These are phyloP conservation scores for Lasioglossum malachurum DNA, from an alignment of 2,888 invertebrate genomes.

Conservation along the genomic window DNA sequence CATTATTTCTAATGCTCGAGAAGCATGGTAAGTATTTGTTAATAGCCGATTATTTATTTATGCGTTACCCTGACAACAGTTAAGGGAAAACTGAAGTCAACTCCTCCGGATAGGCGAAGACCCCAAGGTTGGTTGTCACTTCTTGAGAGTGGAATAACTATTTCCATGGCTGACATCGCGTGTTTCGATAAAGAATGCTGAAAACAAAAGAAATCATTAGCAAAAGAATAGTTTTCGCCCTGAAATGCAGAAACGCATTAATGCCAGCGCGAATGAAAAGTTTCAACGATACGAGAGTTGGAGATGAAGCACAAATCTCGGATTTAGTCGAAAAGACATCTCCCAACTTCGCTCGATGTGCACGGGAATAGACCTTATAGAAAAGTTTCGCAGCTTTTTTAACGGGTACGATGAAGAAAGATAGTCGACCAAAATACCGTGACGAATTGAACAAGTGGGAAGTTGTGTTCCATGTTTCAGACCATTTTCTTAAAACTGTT, in stretches of 20 bases:
- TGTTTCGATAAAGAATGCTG: constrained; percentile 12
- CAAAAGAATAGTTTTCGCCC: background rate
- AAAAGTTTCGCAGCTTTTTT: constrained; percentile 28
- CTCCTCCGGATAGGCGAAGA: constrained; percentile 80
- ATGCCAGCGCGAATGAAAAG: background rate
- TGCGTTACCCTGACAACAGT: constrained; percentile 81
- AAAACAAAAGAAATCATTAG: background rate
- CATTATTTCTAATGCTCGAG: background rate
- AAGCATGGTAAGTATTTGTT: background rate
- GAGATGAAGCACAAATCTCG: constrained; percentile 8
- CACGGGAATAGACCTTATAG: constrained; percentile 20
- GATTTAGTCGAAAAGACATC: constrained; percentile 43
- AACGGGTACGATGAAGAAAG: constrained; percentile 11
- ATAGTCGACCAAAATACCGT: constrained; percentile 2
- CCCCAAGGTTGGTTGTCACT: constrained; percentile 76
- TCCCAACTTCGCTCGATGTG: constrained; percentile 9
- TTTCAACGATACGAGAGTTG: constrained; percentile 1
- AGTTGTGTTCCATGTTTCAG: constrained; percentile 11
- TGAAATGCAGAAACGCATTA: constrained; percentile 8
- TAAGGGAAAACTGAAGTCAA: constrained; percentile 79
- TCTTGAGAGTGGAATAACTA: constrained; percentile 64
- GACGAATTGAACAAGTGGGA: constrained; percentile 9
- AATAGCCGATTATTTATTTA: background rate
- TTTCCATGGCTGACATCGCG: constrained; percentile 54
- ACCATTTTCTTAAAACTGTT: constrained; percentile 10